These are phyloP conservation scores for Apamea monoglypha DNA, from an alignment of 2,888 invertebrate species.

Conservation along the genomic window DNA sequence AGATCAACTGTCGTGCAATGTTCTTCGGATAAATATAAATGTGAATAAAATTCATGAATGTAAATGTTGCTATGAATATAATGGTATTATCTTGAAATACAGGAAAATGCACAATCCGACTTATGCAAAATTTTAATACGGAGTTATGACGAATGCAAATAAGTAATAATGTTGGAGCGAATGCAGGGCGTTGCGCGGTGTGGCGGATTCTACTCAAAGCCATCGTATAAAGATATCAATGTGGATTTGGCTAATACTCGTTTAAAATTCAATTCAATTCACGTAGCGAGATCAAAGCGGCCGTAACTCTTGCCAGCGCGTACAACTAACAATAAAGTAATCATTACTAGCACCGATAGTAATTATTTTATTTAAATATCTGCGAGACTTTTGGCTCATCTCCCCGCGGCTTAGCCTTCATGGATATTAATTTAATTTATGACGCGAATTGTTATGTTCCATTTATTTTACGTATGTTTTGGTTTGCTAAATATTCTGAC, in stretches of 20 bases:
- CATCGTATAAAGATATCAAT: constrained; percentile 81
- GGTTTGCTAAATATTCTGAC: constrained; percentile 62
- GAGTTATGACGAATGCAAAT: constrained; percentile 70
- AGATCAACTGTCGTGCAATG: constrained; percentile 43
- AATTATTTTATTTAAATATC: constrained; percentile 73
- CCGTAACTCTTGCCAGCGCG: constrained; percentile 75
- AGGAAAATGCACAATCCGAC: constrained; percentile 51
- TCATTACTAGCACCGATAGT: constrained; percentile 68
- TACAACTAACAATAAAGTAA: constrained; percentile 78
- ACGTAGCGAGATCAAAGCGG: constrained; percentile 83
- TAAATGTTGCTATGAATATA: constrained; percentile 55
- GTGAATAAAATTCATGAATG: constrained; percentile 62
- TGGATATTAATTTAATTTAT: constrained; percentile 75
- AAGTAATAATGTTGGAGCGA: constrained; percentile 66
- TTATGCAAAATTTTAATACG: constrained; percentile 62
- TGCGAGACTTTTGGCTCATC: constrained; percentile 69
- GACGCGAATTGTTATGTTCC: constrained; percentile 72
- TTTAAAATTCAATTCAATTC: constrained; percentile 77
- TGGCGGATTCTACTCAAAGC: constrained; percentile 64
- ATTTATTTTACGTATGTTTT: constrained; percentile 72
- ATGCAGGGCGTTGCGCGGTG: constrained; percentile 37
- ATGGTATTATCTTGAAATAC: constrained; percentile 56
- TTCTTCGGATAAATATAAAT: constrained; percentile 56
- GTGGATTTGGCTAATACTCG: constrained; percentile 75
- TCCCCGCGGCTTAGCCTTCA: constrained; percentile 72